These are phyloP conservation scores for Tenualosa thibaudeaui DNA, from an alignment of 2,797 vertebrate species.

Conservation along the genomic window DNA sequence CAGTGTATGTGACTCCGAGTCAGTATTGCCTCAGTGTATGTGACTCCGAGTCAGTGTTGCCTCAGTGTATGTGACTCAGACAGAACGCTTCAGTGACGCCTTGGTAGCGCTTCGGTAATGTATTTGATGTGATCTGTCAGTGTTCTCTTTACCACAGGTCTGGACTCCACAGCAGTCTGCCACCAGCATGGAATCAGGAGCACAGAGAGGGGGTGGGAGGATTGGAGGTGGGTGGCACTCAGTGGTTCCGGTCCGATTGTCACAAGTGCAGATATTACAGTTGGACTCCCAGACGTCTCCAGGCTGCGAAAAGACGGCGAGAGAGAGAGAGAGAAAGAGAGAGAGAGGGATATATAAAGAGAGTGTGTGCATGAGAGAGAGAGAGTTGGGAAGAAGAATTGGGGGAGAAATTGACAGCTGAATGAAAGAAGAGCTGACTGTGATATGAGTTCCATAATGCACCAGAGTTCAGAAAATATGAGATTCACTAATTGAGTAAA, in stretches of 20 bases:
- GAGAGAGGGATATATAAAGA: no score
- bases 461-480: neutral
- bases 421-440: no score
- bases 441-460: no score
- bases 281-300: slow-evolving; percentile 68
- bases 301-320: slow-evolving; percentile 48
- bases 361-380: no score
- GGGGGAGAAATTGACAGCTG: no score
- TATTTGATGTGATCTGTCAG: no score
- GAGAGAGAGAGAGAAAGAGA: no score
- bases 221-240: slow-evolving; percentile 53
- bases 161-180: slow-evolving; percentile 56
- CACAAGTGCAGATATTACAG: slow-evolving; percentile 67
- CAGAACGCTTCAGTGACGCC: neutral
- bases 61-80: no score
- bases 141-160: slow-evolving; percentile 59
- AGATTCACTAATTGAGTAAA: neutral
- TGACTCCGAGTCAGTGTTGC: no score
- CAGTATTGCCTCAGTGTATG: no score
- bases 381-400: no score
- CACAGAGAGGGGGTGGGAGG: slow-evolving; percentile 34
- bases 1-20: no score
- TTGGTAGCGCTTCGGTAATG: neutral
- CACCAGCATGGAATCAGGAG: slow-evolving; percentile 31
- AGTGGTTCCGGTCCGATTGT: slow-evolving; percentile 60